These are phyloP conservation scores for Apostichopus japonicus DNA, from an alignment of 35 echinoderm and acorn worm species.

Conservation along the genomic window DNA sequence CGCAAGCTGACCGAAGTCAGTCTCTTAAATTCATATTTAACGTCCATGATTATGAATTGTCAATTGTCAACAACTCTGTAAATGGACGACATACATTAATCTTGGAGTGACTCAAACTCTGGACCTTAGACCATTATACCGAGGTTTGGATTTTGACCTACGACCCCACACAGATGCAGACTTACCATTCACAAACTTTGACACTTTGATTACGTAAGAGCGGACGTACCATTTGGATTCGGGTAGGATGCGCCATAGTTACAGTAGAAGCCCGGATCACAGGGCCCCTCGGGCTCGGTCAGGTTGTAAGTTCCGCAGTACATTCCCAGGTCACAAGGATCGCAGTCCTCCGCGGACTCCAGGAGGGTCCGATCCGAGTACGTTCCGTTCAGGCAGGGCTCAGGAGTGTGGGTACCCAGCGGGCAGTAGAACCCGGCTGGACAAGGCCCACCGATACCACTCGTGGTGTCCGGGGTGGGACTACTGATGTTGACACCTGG, in stretches of 20 bases:
- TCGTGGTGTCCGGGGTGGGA: constrained; percentile 76
- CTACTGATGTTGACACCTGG: constrained; percentile 92
- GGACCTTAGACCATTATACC: too few species aligned
- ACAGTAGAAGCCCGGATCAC: constrained; percentile 89
- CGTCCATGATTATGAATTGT: too few species aligned
- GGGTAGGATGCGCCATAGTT: constrained; percentile 74
- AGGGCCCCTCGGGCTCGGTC: constrained; percentile 82
- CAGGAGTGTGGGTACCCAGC: constrained; percentile 66
- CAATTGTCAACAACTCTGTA: too few species aligned
- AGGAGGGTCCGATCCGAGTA: constrained; percentile 78
- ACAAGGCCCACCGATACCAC: constrained; percentile 93
- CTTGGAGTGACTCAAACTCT: too few species aligned
- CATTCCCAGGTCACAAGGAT: constrained; percentile 78
- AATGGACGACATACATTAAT: too few species aligned
- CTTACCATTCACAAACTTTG: too few species aligned
- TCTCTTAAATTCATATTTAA: too few species aligned
- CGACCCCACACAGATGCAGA: too few species aligned
- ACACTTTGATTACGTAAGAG: background rate
- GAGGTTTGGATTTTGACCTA: too few species aligned
- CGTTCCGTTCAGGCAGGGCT: constrained; percentile 83
- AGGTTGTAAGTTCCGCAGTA: constrained; percentile 89
- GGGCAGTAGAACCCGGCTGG: constrained; percentile 87
- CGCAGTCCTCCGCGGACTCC: constrained; percentile 55
- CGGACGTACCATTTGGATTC: constrained; percentile 82
- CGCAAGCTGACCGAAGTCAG: too few species aligned